Conservation (phyloP, 1,140 invertebrate genomes). For the Drosophila nebulosa region DNA sequence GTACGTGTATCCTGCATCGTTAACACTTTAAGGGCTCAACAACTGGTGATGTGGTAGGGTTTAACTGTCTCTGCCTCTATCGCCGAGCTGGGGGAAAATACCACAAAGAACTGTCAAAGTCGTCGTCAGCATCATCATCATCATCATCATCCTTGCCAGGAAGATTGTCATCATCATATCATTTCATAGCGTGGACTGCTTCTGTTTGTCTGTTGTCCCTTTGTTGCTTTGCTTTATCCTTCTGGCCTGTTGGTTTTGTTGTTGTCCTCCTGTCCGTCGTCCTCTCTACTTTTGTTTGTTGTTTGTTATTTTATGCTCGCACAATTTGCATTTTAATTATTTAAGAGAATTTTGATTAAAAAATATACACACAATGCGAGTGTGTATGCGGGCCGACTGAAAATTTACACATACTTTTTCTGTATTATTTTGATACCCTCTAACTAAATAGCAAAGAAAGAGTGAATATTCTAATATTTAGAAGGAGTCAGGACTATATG, state of each 20-base stretch:
- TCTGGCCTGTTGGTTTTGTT: constrained; percentile 48
- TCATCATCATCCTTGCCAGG: constrained; percentile 30
- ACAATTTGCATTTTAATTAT: constrained; percentile 80
- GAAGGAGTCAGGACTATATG: no score
- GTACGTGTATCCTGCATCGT: constrained; percentile 30
- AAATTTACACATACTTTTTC: neutral
- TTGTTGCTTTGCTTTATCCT: constrained; percentile 31
- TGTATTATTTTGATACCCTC: neutral
- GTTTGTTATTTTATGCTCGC: constrained; percentile 69
- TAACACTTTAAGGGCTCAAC: constrained; percentile 58
- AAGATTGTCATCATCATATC: constrained; percentile 44
- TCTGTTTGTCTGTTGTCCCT: constrained; percentile 53
- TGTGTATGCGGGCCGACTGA: neutral
- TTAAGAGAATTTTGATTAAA: constrained; percentile 80
- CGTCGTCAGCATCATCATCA: constrained; percentile 43
- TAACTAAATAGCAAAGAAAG: no score
- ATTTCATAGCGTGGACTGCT: constrained; percentile 32
- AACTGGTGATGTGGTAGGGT: neutral
- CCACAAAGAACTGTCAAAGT: constrained; percentile 78
- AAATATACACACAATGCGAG: constrained; percentile 47
- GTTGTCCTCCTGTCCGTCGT: constrained; percentile 28
- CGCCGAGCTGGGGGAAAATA: constrained; percentile 38
- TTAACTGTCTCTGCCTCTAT: neutral
- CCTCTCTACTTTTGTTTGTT: constrained; percentile 55
- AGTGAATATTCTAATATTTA: no score